phyloP scores from a whole-genome alignment of 2,888 invertebrate genomes.

The Tetragnatha montana region DNA sequence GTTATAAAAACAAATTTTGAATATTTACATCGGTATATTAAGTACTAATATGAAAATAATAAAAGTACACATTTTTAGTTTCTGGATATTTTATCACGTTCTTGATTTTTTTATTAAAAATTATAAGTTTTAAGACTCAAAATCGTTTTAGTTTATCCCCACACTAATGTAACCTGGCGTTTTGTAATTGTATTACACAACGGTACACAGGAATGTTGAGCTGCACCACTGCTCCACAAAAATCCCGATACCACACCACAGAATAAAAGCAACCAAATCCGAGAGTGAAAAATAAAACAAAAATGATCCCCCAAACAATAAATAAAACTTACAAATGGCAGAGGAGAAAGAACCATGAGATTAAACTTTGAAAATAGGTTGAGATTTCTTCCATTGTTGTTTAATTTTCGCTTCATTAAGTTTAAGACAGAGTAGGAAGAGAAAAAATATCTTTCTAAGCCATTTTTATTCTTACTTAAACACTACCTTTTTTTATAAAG shows the following conservation, averaged over 20 bases:
- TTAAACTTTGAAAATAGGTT: constrained; percentile 2
- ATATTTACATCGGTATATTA: too few species aligned
- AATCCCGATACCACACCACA: neutral
- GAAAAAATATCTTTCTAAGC: neutral
- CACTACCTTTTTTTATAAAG: neutral
- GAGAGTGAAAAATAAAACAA: neutral
- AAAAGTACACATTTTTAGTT: too few species aligned
- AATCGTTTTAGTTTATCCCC: too few species aligned
- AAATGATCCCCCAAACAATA: neutral
- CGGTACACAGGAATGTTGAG: neutral
- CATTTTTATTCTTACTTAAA: neutral
- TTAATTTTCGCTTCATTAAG: constrained; percentile 22
- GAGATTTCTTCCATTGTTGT: constrained; percentile 5
- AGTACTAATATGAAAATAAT: too few species aligned
- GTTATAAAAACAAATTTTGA: too few species aligned
- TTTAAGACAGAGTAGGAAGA: neutral
- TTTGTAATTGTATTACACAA: too few species aligned
- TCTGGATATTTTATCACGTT: too few species aligned
- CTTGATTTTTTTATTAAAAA: too few species aligned
- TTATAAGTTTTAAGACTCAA: too few species aligned
- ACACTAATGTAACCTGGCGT: too few species aligned
- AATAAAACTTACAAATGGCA: neutral
- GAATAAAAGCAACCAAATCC: neutral
- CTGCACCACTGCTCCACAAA: neutral
- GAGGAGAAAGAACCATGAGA: neutral